These are phyloP conservation scores for Pteronura brasiliensis DNA, from an alignment of 2,113 vertebrate genomes.

Conservation along the genomic window DNA sequence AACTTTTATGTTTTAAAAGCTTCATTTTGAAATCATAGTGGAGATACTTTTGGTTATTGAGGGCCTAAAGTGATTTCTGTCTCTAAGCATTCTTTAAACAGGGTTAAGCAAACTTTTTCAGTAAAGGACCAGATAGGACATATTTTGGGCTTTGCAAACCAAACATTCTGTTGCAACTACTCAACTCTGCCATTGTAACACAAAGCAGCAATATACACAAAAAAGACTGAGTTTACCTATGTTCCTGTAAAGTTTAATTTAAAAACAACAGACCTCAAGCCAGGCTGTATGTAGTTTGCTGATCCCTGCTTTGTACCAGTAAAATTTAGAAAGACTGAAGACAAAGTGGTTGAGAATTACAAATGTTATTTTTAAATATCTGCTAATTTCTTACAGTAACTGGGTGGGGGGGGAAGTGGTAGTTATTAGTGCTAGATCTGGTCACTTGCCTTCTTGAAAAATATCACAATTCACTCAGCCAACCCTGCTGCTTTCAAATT, in stretches of 20 bases:
- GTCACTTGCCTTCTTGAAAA: conserved; percentile 24
- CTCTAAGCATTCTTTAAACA: not conserved
- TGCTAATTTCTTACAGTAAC: not conserved
- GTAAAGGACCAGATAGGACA: not conserved
- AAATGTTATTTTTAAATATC: not conserved
- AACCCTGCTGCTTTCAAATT: not conserved
- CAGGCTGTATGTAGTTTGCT: not conserved
- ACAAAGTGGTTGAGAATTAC: not conserved
- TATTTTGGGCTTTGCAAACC: not conserved
- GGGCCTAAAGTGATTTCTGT: not conserved
- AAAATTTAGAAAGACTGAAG: not conserved
- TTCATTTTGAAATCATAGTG: conserved; percentile 48
- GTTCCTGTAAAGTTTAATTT: not conserved
- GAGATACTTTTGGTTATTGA: not conserved
- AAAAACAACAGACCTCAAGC: not conserved
- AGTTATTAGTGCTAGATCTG: not conserved
- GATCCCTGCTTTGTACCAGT: not conserved
- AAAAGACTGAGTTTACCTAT: not conserved
- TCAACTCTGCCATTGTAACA: not conserved
- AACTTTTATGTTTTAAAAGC: not conserved
- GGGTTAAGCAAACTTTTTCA: not conserved
- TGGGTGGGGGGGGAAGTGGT: not conserved
- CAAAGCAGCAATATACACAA: not conserved
- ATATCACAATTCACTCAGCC: not conserved
- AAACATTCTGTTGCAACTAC: not conserved